phyloP scores from a whole-genome alignment of 1,140 invertebrate genomes.

The Penaeus chinensis region DNA sequence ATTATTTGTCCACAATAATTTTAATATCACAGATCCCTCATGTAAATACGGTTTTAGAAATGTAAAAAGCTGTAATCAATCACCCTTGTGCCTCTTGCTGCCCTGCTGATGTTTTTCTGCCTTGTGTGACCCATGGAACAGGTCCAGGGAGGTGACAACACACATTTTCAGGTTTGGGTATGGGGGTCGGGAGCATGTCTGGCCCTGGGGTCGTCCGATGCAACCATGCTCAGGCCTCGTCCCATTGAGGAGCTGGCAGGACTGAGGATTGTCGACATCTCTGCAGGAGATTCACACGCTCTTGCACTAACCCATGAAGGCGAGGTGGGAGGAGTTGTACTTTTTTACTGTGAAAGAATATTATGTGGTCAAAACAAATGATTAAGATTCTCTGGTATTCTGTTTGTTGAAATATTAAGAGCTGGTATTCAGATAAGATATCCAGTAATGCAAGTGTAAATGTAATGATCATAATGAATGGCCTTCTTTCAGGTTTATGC shows the following conservation, averaged over 20 bases:
- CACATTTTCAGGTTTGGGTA: slow-evolving; percentile 72
- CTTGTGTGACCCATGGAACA: not conserved
- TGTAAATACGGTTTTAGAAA: no score
- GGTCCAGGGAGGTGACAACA: slow-evolving; percentile 47
- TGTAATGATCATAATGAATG: no score
- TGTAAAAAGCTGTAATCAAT: not conserved
- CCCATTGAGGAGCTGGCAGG: slow-evolving; percentile 68
- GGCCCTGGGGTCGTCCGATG: slow-evolving; percentile 73
- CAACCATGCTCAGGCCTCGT: slow-evolving; percentile 72
- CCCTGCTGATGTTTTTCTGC: slow-evolving; percentile 40
- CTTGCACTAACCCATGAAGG: slow-evolving; percentile 73
- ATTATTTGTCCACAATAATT: no score
- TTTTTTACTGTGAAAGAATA: no score
- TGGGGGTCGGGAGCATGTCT: slow-evolving; percentile 76
- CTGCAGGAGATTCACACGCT: slow-evolving; percentile 75
- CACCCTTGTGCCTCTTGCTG: slow-evolving; percentile 2
- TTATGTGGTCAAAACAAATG: no score
- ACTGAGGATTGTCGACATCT: slow-evolving; percentile 69
- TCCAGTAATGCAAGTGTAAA: no score
- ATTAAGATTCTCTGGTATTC: no score
- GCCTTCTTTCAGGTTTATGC: slow-evolving; percentile 71
- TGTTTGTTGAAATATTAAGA: not conserved
- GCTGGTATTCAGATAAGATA: no score
- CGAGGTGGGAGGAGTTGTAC: slow-evolving; percentile 31
- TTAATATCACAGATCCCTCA: no score